Conservation (phyloP, 2,113 vertebrate genomes). For the Charadrius vociferus region DNA sequence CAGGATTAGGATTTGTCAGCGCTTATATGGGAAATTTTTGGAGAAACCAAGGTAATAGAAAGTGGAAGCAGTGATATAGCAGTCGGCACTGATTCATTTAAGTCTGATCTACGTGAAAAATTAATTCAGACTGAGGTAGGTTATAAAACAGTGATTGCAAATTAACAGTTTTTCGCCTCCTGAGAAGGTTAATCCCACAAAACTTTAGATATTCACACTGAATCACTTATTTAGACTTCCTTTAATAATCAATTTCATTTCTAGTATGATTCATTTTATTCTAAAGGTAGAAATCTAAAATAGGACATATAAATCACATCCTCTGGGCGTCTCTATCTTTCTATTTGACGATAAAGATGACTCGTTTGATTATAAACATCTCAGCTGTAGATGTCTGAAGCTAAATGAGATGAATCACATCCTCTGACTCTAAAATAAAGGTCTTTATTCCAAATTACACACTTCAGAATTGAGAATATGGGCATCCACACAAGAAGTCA, state of each 20-base stretch:
- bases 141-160: background rate
- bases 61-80: background rate
- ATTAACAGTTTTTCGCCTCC: background rate
- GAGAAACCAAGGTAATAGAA: background rate
- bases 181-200: background rate
- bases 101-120: background rate
- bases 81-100: background rate
- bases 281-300: slow-evolving; percentile 10
- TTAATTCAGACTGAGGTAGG: background rate
- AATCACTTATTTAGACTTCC: background rate
- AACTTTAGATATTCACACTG: background rate
- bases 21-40: background rate
- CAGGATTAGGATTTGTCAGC: background rate
- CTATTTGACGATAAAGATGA: slow-evolving; percentile 35
- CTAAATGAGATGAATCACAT: slow-evolving; percentile 53
- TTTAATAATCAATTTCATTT: slow-evolving; percentile 25
- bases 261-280: slow-evolving; percentile 9
- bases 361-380: slow-evolving; percentile 52
- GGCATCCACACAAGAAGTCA: slow-evolving; percentile 46
- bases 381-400: slow-evolving; percentile 48
- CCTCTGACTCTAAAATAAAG: slow-evolving; percentile 49
- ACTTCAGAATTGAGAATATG: slow-evolving; percentile 43
- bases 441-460: slow-evolving; percentile 60
- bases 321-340: background rate
- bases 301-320: slow-evolving; percentile 1